phyloP scores from a whole-genome alignment of 2,888 invertebrate species.

The Oscheius onirici region DNA sequence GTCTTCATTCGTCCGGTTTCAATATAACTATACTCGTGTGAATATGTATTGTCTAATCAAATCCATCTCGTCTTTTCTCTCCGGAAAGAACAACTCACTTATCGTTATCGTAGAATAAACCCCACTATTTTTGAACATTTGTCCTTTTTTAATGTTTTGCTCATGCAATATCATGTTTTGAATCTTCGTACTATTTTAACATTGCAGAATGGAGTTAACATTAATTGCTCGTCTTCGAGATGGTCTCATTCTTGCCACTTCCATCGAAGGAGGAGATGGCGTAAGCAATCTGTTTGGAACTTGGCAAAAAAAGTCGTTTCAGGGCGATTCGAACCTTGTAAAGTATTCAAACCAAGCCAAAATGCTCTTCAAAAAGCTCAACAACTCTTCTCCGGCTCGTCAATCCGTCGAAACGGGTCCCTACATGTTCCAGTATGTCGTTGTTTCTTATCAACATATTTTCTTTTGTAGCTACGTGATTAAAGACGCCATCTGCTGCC shows the following conservation, averaged over 20 bases:
- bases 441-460: not conserved
- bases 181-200: not conserved
- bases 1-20: not conserved
- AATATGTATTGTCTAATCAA: not conserved
- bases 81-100: not conserved
- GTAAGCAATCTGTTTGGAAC: slow-evolving; percentile 75
- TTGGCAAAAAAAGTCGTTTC: slow-evolving; percentile 61
- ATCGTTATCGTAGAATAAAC: not conserved
- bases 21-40: slow-evolving; percentile 15
- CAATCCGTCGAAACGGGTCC: slow-evolving; percentile 97
- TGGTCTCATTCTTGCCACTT: slow-evolving; percentile 92
- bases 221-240: slow-evolving; percentile 96
- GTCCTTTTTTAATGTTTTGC: not conserved
- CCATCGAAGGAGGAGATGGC: slow-evolving; percentile 96
- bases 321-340: slow-evolving; percentile 91
- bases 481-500: slow-evolving; percentile 63
- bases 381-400: slow-evolving; percentile 84
- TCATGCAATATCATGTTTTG: no score
- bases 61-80: not conserved
- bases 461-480: slow-evolving; percentile 65
- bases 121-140: not conserved
- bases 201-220: slow-evolving; percentile 83
- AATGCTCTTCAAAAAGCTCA: slow-evolving; percentile 93
- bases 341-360: slow-evolving; percentile 99
- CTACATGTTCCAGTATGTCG: slow-evolving; percentile 94